These are phyloP conservation scores for Corythornis vintsioides DNA, from an alignment of 2,113 vertebrate species.

Conservation along the genomic window DNA sequence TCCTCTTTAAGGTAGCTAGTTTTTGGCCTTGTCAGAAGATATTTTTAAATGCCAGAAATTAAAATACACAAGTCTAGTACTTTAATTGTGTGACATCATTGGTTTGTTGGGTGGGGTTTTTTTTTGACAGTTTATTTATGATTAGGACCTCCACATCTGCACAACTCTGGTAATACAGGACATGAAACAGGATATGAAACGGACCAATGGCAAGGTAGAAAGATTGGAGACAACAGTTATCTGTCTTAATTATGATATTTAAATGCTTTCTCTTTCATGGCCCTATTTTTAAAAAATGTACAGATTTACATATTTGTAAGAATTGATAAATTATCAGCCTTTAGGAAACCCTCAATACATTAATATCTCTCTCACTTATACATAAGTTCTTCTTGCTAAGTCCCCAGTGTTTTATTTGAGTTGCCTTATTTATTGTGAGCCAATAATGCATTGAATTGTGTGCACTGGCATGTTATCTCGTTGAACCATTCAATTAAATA, in stretches of 20 bases:
- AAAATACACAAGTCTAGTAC: not conserved
- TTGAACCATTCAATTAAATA: slow-evolving; percentile 86
- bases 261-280: not conserved
- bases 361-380: slow-evolving; percentile 6
- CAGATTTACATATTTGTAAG: slow-evolving; percentile 20
- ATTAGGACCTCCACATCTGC: not conserved
- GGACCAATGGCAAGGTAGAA: not conserved
- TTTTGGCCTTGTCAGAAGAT: not conserved
- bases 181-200: not conserved
- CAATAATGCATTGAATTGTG: slow-evolving; percentile 70
- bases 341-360: slow-evolving; percentile 40
- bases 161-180: not conserved
- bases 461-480: slow-evolving; percentile 78
- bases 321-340: slow-evolving; percentile 40
- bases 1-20: not conserved
- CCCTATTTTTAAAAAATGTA: not conserved
- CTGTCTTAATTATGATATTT: not conserved
- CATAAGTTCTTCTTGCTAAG: slow-evolving; percentile 43
- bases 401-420: slow-evolving; percentile 58
- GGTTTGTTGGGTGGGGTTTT: not conserved
- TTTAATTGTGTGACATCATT: not conserved
- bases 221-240: not conserved
- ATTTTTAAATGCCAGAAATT: not conserved
- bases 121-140: not conserved
- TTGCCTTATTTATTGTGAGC: slow-evolving; percentile 75